Percentiles rank a stretch among this genome's conserved stretches.
These are phyloP conservation scores for Chionoecetes opilio DNA, from an alignment of 1,140 invertebrate species.

Conservation along the genomic window DNA sequence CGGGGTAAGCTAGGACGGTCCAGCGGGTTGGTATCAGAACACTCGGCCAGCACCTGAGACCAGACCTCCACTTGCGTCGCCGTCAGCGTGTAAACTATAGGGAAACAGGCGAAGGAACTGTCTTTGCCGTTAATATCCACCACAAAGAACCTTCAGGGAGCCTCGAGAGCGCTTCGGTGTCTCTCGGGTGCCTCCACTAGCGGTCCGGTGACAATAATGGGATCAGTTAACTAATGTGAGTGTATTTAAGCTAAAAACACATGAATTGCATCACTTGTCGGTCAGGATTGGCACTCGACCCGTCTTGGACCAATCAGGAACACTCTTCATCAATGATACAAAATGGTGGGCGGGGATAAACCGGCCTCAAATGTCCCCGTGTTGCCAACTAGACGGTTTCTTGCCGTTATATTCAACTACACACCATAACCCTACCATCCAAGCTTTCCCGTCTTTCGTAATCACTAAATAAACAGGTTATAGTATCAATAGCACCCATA, in stretches of 20 bases:
- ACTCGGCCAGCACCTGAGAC: slow-evolving; percentile 49
- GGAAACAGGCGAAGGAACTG: slow-evolving; percentile 8
- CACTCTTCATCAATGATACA: slow-evolving; percentile 74
- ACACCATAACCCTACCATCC: no score
- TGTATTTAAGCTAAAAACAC: slow-evolving; percentile 81
- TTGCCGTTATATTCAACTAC: no score
- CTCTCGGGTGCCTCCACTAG: slow-evolving; percentile 53
- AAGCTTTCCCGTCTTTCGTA: no score
- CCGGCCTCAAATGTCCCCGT: slow-evolving; percentile 58
- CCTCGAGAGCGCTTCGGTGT: slow-evolving; percentile 43
- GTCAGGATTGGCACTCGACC: slow-evolving; percentile 80
- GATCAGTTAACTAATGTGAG: slow-evolving; percentile 80
- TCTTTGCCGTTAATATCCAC: slow-evolving; percentile 54
- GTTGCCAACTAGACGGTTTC: not conserved
- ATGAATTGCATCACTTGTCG: slow-evolving; percentile 81
- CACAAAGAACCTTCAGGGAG: slow-evolving; percentile 61
- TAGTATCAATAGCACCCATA: not conserved
- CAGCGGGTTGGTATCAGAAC: slow-evolving; percentile 27
- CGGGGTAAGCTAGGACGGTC: not conserved
- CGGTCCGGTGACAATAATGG: slow-evolving; percentile 76
- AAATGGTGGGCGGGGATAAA: slow-evolving; percentile 78
- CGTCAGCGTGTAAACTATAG: slow-evolving; percentile 47
- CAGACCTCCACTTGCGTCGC: slow-evolving; percentile 57
- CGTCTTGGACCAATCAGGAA: slow-evolving; percentile 78
- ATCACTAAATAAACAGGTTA: no score